These are phyloP conservation scores for Paedocypris sp. DNA, from an alignment of 2,113 vertebrate species.

Conservation along the genomic window DNA sequence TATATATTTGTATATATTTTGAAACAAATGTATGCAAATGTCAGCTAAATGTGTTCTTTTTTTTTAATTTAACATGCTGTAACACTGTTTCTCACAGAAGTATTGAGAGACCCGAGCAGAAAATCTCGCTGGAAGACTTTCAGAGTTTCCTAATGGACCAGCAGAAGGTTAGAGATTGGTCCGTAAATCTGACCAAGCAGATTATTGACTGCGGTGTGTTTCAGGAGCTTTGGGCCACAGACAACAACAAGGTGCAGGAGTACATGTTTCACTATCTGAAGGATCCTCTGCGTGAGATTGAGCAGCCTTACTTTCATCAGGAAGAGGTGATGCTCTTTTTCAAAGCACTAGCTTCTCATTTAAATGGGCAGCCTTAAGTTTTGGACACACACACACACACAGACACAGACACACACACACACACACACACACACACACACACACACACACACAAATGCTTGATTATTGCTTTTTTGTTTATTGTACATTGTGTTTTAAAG, in stretches of 20 bases:
- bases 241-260: slow-evolving; percentile 77
- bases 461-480: no score
- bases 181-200: no score
- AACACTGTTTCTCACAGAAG: slow-evolving; percentile 49
- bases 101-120: slow-evolving; percentile 73
- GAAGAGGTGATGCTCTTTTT: slow-evolving; percentile 68
- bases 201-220: no score
- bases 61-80: background rate
- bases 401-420: no score
- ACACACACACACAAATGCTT: no score
- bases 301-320: slow-evolving; percentile 82
- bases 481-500: no score
- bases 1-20: no score
- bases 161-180: slow-evolving; percentile 68
- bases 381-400: no score
- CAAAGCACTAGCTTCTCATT: background rate
- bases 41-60: no score
- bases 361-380: no score
- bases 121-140: slow-evolving; percentile 74
- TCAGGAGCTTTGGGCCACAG: slow-evolving; percentile 85
- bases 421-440: no score
- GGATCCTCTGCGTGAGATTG: slow-evolving; percentile 91
- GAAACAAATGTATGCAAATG: no score
- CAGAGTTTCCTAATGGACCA: slow-evolving; percentile 80
- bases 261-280: slow-evolving; percentile 89